A percentile compares a stretch with the other conserved stretches of the same genome.
Evolutionary conservation across 2,113 vertebrate genomes (phyloP).

Genomic region (Lagopus leucura): DNA sequence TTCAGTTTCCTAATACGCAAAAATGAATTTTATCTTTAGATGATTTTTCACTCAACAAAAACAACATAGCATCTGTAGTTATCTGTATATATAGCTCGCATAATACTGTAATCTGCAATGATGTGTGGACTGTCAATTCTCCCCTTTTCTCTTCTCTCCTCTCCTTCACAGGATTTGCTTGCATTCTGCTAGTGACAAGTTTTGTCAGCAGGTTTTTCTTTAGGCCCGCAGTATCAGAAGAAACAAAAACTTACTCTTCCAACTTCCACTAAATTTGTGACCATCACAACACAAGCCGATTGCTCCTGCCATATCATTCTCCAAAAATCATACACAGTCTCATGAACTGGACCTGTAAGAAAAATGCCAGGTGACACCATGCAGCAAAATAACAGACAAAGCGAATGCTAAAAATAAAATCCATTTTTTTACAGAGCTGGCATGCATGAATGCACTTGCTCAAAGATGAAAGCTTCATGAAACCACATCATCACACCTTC

Average conservation of each 20-base stretch:
- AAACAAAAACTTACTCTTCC: conserved; percentile 88
- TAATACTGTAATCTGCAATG: not conserved
- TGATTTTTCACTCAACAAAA: not conserved
- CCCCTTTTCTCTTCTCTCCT: not conserved
- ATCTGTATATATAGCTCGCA: not conserved
- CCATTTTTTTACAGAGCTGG: not conserved
- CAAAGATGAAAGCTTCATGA: conserved; percentile 10
- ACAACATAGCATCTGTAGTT: not conserved
- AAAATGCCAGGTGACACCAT: not conserved
- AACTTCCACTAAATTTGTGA: conserved; percentile 98
- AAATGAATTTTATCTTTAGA: not conserved
- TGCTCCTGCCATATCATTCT: conserved; percentile 99
- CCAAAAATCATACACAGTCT: conserved; percentile 99
- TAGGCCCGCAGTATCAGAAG: not conserved
- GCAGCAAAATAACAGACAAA: not conserved
- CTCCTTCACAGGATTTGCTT: not conserved
- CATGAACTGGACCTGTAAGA: conserved; percentile 92
- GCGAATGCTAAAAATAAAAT: not conserved
- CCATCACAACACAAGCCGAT: conserved; percentile 97
- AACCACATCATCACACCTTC: not conserved
- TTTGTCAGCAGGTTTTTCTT: not conserved
- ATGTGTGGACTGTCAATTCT: not conserved
- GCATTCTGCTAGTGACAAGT: not conserved
- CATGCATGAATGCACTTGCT: not conserved
- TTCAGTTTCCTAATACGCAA: not conserved